Conservation (phyloP, 1,140 invertebrate species). For the Drosophila triauraria region DNA sequence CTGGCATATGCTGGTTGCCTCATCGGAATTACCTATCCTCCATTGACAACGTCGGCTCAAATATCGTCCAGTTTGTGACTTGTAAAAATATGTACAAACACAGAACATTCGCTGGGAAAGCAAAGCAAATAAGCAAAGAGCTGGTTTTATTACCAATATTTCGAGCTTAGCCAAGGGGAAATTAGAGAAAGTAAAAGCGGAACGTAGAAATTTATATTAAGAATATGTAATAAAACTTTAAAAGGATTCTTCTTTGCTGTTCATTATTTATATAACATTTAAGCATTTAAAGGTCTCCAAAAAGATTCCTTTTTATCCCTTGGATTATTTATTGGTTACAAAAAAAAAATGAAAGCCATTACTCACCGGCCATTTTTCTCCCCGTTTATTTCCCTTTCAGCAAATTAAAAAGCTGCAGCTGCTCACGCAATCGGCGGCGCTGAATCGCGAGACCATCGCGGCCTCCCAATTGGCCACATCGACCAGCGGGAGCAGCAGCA, state of each 20-base stretch:
- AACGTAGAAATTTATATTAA: neutral
- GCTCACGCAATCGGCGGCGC: slow-evolving; percentile 82
- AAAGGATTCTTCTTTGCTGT: neutral
- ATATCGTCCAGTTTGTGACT: slow-evolving; percentile 14
- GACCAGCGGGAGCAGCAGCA: slow-evolving; percentile 57
- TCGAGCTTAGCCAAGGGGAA: neutral
- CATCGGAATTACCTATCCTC: slow-evolving; percentile 16
- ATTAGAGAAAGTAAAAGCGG: neutral
- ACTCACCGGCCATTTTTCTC: slow-evolving; percentile 17
- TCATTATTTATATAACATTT: neutral
- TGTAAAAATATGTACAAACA: slow-evolving; percentile 17
- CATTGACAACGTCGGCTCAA: neutral
- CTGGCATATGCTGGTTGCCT: slow-evolving; percentile 11
- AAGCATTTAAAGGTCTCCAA: neutral
- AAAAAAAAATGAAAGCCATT: slow-evolving; percentile 4
- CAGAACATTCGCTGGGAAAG: neutral
- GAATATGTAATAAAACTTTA: neutral
- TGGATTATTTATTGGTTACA: neutral
- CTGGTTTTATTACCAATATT: slow-evolving; percentile 5
- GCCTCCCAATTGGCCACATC: slow-evolving; percentile 85
- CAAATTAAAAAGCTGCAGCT: slow-evolving; percentile 85
- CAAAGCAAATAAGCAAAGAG: slow-evolving; percentile 16
- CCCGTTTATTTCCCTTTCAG: slow-evolving; percentile 56
- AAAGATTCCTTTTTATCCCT: neutral
- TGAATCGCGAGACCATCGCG: slow-evolving; percentile 85